A percentile compares a stretch with the other conserved stretches of the same genome.
These are phyloP conservation scores for Bos javanicus DNA, from an alignment of 2,113 vertebrate genomes.

Conservation along the genomic window DNA sequence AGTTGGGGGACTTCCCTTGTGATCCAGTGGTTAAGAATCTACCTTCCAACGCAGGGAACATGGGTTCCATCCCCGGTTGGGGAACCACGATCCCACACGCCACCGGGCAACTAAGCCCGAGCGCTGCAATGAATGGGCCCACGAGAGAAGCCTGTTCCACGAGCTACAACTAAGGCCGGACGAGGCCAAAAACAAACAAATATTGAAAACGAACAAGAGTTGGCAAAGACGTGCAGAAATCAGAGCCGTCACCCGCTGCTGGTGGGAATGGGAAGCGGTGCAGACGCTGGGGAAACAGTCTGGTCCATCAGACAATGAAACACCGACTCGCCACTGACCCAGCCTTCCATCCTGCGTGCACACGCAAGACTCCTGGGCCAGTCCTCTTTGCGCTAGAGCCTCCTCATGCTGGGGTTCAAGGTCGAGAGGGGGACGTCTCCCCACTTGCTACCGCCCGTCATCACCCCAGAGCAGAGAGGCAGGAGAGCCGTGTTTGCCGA, in stretches of 20 bases:
- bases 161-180: background rate
- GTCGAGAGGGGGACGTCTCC: background rate
- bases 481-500: background rate
- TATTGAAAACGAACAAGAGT: background rate
- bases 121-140: background rate
- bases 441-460: background rate
- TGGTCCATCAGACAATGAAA: background rate
- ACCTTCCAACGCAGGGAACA: rapidly evolving
- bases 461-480: background rate
- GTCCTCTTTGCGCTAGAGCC: background rate
- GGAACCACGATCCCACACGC: background rate
- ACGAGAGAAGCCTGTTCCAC: background rate
- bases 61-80: background rate
- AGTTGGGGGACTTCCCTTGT: background rate
- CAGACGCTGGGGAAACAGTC: background rate
- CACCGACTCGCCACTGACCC: rapidly evolving
- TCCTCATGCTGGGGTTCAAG: background rate
- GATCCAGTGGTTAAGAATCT: background rate
- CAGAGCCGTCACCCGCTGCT: background rate
- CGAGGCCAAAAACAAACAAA: background rate
- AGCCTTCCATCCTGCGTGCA: background rate
- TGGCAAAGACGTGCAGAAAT: background rate
- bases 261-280: background rate
- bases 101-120: background rate
- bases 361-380: background rate